Percentiles rank a stretch among this genome's conserved stretches.
These are phyloP conservation scores for Pammene fasciana DNA, from an alignment of 2,888 invertebrate species.

Conservation along the genomic window DNA sequence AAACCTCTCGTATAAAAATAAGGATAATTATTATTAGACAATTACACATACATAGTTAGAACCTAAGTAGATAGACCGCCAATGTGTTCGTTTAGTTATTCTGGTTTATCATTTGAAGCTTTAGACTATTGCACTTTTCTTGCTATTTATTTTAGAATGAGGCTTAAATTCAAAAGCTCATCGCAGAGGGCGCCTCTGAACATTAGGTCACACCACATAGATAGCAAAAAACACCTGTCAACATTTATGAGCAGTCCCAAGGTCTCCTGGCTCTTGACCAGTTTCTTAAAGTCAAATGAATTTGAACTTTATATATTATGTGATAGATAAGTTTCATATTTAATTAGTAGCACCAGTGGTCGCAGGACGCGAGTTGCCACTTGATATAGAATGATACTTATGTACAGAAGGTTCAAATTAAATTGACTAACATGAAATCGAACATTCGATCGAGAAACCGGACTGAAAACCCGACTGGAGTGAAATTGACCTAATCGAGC, in stretches of 20 bases:
- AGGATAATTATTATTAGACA: constrained; percentile 65
- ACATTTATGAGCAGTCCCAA: no score
- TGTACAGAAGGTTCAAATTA: no score
- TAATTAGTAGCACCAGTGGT: no score
- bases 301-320: no score
- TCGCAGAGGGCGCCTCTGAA: background rate
- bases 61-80: constrained; percentile 81
- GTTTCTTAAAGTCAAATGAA: no score
- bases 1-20: constrained; percentile 81
- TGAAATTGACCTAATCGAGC: background rate
- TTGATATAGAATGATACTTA: background rate
- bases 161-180: constrained; percentile 3
- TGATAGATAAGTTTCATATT: no score
- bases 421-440: no score
- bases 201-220: background rate
- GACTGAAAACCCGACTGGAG: no score
- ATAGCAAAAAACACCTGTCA: background rate
- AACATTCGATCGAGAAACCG: no score
- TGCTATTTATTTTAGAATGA: constrained; percentile 34
- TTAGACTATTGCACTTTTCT: constrained; percentile 42
- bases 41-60: constrained; percentile 65
- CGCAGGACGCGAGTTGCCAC: background rate
- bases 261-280: background rate
- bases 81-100: constrained; percentile 57
- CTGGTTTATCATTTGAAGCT: constrained; percentile 22